Percentiles rank a stretch among this genome's conserved stretches.
phyloP scores from a whole-genome alignment of 2,113 vertebrate species.

The Cygnus atratus region DNA sequence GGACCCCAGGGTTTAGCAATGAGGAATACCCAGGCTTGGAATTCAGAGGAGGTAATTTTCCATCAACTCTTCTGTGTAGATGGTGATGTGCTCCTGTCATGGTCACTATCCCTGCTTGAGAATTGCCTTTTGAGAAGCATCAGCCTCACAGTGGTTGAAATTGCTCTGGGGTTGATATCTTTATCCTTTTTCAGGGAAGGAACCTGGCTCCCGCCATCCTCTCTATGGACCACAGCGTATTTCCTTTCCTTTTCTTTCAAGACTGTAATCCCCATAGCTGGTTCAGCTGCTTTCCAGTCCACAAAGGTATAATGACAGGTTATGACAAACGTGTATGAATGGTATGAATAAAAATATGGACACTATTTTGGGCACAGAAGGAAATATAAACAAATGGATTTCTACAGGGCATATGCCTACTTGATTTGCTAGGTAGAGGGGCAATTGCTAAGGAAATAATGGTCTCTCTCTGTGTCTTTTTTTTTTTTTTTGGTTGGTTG shows the following conservation, averaged over 20 bases:
- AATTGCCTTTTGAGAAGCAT: slow-evolving; percentile 31
- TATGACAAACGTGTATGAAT: not conserved
- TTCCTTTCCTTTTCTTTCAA: not conserved
- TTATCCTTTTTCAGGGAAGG: not conserved
- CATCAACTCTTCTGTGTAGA: not conserved
- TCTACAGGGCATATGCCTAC: not conserved
- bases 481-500: not conserved
- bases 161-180: slow-evolving; percentile 3
- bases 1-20: not conserved
- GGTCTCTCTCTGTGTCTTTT: not conserved
- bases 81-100: not conserved
- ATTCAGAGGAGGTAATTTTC: not conserved
- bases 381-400: not conserved
- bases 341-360: not conserved
- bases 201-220: not conserved
- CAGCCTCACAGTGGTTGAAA: not conserved
- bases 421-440: not conserved
- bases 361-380: not conserved
- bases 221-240: accelerated
- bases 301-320: not conserved
- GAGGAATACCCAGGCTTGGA: not conserved
- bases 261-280: not conserved
- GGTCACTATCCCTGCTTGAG: not conserved
- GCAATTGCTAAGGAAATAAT: not conserved
- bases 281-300: not conserved